Percentiles rank a stretch among this genome's conserved stretches.
Conservation (phyloP, 64 coral and sea anemone species). For the Astreopora myriophthalma region DNA sequence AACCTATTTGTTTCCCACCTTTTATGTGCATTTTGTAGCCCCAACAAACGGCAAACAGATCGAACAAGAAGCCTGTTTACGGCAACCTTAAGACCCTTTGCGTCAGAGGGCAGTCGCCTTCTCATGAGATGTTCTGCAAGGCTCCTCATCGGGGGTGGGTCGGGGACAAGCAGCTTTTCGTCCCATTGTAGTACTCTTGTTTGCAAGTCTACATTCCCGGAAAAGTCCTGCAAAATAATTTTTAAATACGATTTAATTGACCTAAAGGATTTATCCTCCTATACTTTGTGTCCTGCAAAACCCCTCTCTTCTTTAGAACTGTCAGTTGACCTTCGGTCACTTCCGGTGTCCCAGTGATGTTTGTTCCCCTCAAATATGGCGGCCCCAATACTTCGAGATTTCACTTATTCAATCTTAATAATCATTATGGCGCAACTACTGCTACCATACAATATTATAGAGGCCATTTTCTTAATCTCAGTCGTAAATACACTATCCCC, state of each 20-base stretch:
- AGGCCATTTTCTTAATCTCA: too few relatives aligned
- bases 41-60: conserved; percentile 26
- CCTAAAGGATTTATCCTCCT: background rate
- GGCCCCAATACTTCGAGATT: too few relatives aligned
- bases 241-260: background rate
- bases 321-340: background rate
- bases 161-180: conserved; percentile 61
- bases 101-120: conserved; percentile 16
- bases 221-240: background rate
- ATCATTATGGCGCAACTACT: too few relatives aligned
- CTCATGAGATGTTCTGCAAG: conserved; percentile 63
- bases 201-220: background rate
- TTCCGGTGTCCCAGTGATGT: too few relatives aligned
- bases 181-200: conserved; percentile 44
- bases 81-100: conserved; percentile 30
- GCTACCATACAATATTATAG: too few relatives aligned
- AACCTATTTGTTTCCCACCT: too few relatives aligned
- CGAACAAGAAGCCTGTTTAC: conserved; percentile 57
- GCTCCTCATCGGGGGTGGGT: conserved; percentile 65
- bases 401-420: too few relatives aligned
- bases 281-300: background rate
- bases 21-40: conserved; percentile 64
- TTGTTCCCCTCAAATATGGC: too few relatives aligned
- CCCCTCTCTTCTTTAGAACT: background rate
- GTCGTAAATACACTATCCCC: too few relatives aligned